phyloP scores from a whole-genome alignment of 2,888 invertebrate genomes.

The Drosophila melanosoma region DNA sequence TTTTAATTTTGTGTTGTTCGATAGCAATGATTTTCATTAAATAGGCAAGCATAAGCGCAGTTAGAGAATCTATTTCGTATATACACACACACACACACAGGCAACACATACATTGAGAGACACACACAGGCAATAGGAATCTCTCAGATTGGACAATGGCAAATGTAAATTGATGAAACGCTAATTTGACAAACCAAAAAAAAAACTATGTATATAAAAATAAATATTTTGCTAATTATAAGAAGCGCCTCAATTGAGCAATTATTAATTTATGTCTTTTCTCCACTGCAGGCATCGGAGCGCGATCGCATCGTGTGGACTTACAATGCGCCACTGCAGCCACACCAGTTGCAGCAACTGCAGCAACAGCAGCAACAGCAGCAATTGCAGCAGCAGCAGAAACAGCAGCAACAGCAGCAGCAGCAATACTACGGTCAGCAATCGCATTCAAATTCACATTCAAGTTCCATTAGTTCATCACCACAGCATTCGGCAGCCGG shows the following conservation, averaged over 20 bases:
- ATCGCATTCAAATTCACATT: conserved; percentile 84
- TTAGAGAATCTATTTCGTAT: conserved; percentile 1
- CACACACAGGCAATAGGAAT: conserved; percentile 36
- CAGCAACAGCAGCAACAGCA: conserved; percentile 52
- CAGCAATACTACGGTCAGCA: conserved; percentile 76
- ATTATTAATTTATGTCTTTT: conserved; percentile 47
- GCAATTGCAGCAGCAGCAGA: conserved; percentile 49
- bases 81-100: conserved; percentile 22
- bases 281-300: conserved; percentile 81
- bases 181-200: conserved; percentile 40
- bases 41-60: conserved; percentile 12
- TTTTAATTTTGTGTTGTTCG: background rate
- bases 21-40: background rate
- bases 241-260: conserved; percentile 21
- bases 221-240: conserved; percentile 16
- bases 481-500: conserved; percentile 87
- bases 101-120: conserved; percentile 3
- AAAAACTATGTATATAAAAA: conserved; percentile 3
- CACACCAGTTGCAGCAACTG: conserved; percentile 82
- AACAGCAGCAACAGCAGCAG: conserved; percentile 81
- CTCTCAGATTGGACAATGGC: conserved; percentile 45
- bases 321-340: conserved; percentile 91
- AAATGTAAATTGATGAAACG: conserved; percentile 51
- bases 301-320: conserved; percentile 93
- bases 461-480: conserved; percentile 85